phyloP scores from a whole-genome alignment of 2,797 vertebrate genomes.

The Sciurus carolinensis region DNA sequence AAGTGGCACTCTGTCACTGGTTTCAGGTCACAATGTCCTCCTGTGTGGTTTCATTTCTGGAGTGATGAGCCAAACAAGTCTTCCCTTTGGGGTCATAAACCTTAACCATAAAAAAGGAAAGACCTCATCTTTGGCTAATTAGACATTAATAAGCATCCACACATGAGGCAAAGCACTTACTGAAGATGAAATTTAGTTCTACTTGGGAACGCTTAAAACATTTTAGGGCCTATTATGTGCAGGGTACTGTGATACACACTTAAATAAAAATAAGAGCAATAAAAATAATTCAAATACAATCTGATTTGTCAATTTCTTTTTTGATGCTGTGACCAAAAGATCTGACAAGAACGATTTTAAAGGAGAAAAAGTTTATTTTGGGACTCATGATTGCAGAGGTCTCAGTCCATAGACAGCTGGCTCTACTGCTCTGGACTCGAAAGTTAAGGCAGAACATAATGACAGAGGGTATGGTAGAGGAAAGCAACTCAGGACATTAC shows the following conservation, averaged over 20 bases:
- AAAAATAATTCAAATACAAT: background rate
- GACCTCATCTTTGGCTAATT: background rate
- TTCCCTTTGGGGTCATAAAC: conserved; percentile 26
- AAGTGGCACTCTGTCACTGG: background rate
- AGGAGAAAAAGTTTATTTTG: too few species aligned
- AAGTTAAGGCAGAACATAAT: too few species aligned
- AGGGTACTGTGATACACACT: background rate
- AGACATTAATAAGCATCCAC: background rate
- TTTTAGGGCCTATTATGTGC: background rate
- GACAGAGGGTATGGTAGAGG: too few species aligned
- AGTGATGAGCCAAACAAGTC: background rate
- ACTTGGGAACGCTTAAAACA: background rate
- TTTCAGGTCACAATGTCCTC: conserved; percentile 7
- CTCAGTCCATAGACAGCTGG: too few species aligned
- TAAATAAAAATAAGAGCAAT: background rate
- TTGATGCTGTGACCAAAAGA: too few species aligned
- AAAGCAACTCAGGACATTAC: too few species aligned
- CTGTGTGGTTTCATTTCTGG: background rate
- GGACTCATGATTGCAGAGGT: too few species aligned
- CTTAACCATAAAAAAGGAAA: background rate
- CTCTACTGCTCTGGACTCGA: too few species aligned
- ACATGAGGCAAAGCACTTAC: background rate
- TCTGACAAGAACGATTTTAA: too few species aligned
- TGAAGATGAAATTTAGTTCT: background rate
- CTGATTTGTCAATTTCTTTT: too few species aligned